Percentiles rank a stretch among this genome's conserved stretches.
Evolutionary conservation across 2,113 vertebrate species (phyloP).

Genomic region (Pseudois nayaur): DNA sequence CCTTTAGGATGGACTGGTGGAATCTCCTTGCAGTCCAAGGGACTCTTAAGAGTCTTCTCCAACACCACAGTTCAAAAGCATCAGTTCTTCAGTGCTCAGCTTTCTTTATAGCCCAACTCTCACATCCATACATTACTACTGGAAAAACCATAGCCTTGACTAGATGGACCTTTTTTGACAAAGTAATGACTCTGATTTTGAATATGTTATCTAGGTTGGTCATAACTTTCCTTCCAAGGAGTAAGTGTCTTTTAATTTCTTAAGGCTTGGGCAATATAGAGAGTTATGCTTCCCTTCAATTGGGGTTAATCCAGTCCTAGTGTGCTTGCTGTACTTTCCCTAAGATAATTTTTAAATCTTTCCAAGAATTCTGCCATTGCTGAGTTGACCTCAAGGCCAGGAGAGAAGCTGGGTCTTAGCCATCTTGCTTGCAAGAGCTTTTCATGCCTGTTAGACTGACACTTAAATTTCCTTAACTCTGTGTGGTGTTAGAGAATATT

Average conservation of each 20-base stretch:
- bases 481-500: not conserved
- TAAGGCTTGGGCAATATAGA: not conserved
- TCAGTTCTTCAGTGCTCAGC: not conserved
- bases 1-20: not conserved
- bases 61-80: not conserved
- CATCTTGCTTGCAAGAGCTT: not conserved
- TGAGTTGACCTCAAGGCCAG: not conserved
- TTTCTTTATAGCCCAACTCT: not conserved
- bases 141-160: not conserved
- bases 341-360: not conserved
- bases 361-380: not conserved
- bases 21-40: not conserved
- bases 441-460: not conserved
- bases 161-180: not conserved
- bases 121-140: not conserved
- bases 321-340: not conserved
- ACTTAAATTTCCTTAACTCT: not conserved
- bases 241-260: not conserved
- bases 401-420: not conserved
- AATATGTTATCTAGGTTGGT: not conserved
- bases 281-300: not conserved
- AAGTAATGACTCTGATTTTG: not conserved
- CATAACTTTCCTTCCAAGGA: not conserved
- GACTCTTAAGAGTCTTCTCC: not conserved
- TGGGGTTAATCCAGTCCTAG: not conserved